A percentile compares a stretch with the other conserved stretches of the same genome.
phyloP scores from a whole-genome alignment of 2,113 vertebrate genomes.

The Petrocephalus zakoni region DNA sequence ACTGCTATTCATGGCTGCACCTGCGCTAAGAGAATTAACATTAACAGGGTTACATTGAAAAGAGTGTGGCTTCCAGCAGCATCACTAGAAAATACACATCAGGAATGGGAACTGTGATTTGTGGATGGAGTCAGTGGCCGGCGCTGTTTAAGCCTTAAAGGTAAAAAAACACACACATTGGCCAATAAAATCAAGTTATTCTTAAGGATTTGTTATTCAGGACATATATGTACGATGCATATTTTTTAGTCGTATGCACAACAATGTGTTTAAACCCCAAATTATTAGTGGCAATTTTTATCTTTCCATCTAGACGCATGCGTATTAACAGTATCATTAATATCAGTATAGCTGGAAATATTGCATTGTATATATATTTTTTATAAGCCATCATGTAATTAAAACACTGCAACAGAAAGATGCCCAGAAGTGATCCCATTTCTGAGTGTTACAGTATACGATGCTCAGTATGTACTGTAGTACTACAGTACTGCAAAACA shows the following conservation, averaged over 20 bases:
- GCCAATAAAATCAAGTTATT: background rate
- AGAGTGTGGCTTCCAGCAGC: constrained; percentile 24
- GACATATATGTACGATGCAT: background rate
- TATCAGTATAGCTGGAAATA: background rate
- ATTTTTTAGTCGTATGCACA: background rate
- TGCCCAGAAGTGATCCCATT: background rate
- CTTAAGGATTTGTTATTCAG: background rate
- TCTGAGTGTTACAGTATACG: background rate
- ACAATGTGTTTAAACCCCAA: background rate
- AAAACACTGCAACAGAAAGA: background rate
- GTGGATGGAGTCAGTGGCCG: constrained; percentile 31
- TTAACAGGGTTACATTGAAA: constrained; percentile 81
- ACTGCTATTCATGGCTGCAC: constrained; percentile 99
- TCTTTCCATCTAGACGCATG: background rate
- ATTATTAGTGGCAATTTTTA: background rate
- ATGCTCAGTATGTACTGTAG: background rate
- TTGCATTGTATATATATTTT: background rate
- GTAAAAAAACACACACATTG: background rate
- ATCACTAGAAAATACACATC: constrained; percentile 19
- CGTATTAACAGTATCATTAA: background rate
- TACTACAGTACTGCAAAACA: background rate
- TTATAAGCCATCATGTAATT: background rate
- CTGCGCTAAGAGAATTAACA: constrained; percentile 98
- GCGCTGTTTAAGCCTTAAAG: background rate
- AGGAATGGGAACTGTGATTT: constrained; percentile 18